Base-by-base conservation (phyloP, 2,113 vertebrate genomes). In the Epinephelus lanceolatus region DNA sequence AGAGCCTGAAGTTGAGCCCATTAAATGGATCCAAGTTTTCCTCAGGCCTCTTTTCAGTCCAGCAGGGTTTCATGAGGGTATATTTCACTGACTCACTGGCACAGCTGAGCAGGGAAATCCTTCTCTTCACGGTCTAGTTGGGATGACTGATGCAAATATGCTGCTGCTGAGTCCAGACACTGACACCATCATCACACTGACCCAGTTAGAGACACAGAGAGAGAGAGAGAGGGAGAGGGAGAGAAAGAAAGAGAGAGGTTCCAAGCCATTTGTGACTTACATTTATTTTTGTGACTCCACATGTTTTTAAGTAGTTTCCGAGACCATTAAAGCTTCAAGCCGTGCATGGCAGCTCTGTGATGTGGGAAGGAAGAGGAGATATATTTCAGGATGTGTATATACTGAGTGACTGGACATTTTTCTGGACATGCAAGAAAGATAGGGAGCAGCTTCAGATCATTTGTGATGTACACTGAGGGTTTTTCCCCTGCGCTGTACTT, bases 141-240 rank as follows among this genome's bases (percentile, higher is more conserved):
- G 89, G 91, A 94, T 93, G 92, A 93, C 92, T 92, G 91, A 93
- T 94, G 93, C 91, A 93, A 93, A 94, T 93, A 93, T 93, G 91
- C 90, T 87, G 90, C 91, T 85, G 91, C 91, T 90, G 86, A 91
- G 92, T 93, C 91, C 92, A 93, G 91, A 93, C 91, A 93, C 80
- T 83, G 91, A 93, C 92, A 91, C 89, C 89, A 89, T 94, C 87
- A 82, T 88, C 86, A 68, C 89, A 90, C 85, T 94, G 93, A 93
- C 91, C 93, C 90, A 91, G 63, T 90, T 92, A 86, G 65, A 88
- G 72, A 42, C 65, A 11, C 55, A 57, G 67, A 49, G 70, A 23
- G 76, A 59, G 76, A 37, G 19, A 70, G 52, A 45, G 73, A 49
- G 59, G 33, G 51, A 40, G 66, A 56, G 42, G 67, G 52, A 45